Evolutionary conservation across 2,797 vertebrate species (phyloP), one percentile per base, ranked within the genome.

Genomic region (Gallinago stenura): DNA sequence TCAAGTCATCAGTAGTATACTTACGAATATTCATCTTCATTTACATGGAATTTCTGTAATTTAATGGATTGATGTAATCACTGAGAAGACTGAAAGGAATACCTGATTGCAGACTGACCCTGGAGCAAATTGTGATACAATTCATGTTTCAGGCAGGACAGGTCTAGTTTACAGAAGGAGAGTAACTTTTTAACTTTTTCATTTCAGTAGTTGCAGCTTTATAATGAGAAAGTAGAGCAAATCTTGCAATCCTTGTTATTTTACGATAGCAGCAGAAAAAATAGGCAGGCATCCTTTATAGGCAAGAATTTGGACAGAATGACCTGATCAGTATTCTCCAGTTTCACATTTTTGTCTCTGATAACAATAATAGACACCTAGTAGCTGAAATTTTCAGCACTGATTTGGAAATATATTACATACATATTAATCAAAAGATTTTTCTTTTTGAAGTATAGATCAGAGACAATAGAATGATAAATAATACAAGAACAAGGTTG

Each of bases 11-110:
- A 95, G 91, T 81, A 94, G 71, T 90, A 86, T 70, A 94, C 90
- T 84, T 96, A 90, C 0, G 83, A 94, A 95, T 94, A 96, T 83
- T 93, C 92, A 89, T 87, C 95, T 94, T 93, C 85, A 94, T 91
- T 95, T 95, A 86, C 86, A 86, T 43, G 86, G 43, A 88, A 7
- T 94, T 96, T 89, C 87, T 92, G n/a, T 70, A 89, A 80, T 95
- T 95, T 97, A 97, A 95, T 95, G 71, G 89, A 95, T 94, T 91
- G 87, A 30, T 95, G 68, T 94, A 95, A 92, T 96, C 90, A 91
- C 50, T n/a, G 20, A 81, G 75, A 90, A 94, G 87, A 86, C 57
- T 78, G 87, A 92, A 93, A 87, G 80, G 90, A 95, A 93, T 72
- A 89, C 20, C 83, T 95, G 83, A 96, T 93, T 95, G 83, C 65